Evolutionary conservation across 2,888 invertebrate species (phyloP).

Genomic region (Aproaerema taeniolella): DNA sequence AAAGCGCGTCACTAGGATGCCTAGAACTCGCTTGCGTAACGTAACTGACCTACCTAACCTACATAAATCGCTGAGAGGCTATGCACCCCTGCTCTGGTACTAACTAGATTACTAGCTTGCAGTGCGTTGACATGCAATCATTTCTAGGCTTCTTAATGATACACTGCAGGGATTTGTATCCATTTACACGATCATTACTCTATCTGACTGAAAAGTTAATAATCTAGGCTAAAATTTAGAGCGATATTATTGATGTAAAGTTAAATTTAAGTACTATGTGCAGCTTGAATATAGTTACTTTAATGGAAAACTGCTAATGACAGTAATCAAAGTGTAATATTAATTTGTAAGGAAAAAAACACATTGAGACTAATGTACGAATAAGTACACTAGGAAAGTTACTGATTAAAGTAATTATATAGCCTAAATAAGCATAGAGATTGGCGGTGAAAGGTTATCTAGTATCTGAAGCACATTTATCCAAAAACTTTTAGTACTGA

Average conservation of each 20-base stretch:
- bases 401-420: constrained; percentile 33
- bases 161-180: constrained; percentile 11
- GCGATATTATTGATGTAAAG: too few relatives aligned
- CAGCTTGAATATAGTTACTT: too few relatives aligned
- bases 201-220: too few relatives aligned
- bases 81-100: constrained; percentile 46
- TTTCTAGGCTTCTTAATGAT: constrained; percentile 24
- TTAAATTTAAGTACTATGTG: too few relatives aligned
- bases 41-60: constrained; percentile 50
- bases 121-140: constrained; percentile 34
- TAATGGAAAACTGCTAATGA: too few relatives aligned
- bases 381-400: constrained; percentile 40
- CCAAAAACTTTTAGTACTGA: neutral
- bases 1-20: constrained; percentile 36
- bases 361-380: too few relatives aligned
- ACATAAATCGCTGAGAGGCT: constrained; percentile 46
- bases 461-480: neutral
- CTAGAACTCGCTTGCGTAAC: constrained; percentile 32
- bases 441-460: constrained; percentile 54
- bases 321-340: too few relatives aligned
- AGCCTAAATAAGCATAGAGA: constrained; percentile 43
- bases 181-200: constrained; percentile 8
- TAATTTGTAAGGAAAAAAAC: too few relatives aligned
- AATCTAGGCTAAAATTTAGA: too few relatives aligned
- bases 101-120: constrained; percentile 53